Base-by-base conservation (phyloP, 2,797 vertebrate genomes). In the Margarornis squamiger region DNA sequence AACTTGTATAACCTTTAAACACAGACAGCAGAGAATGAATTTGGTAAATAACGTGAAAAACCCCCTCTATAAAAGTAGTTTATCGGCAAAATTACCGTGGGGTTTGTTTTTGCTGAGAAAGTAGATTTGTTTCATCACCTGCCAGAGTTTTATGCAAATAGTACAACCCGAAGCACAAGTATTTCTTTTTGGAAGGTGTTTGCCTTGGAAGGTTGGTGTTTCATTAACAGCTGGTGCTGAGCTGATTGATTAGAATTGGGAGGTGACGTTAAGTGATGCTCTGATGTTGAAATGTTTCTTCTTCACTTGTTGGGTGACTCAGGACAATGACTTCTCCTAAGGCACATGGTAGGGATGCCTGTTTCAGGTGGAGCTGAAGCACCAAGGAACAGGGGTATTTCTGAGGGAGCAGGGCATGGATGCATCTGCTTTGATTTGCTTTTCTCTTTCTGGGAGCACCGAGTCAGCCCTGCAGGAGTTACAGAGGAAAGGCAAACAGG, bases 141-240 rank as follows among this genome's bases (percentile, higher is more conserved):
- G 92, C 95, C 96, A 97, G 85, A 85, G 51, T 58, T 92, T 93
- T 93, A 95, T 97, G 95, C 95, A 96, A 95, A 94, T 94, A 22
- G 20, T 65, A 36, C 86, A 94, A 95, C 86, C 52, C 1, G 51
- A 90, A 96, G 88, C 90, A 86, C 93, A 77, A 52, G 88, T 84
- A 55, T 86, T 88, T 93, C 86, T 81, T 51, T 86, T 52, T 46
- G 95, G 90, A 39, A 24, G 79, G 7, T 92, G 82, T 92, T 92
- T 90, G 92, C 41, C 66, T 94, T 96, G 89, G 88, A 86, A 88
- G 51, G 14, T 19, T n/a, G 9, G 12, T 14, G 19, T 41, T 93
- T 63, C 17, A 12, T 76, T 43, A 67, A 17, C 10, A 58, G 57
- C 36, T 68, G 89, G 27, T 79, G 73, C 72, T 93, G 94, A 84